Evolutionary conservation across 2,113 vertebrate species (phyloP), one percentile per base, ranked within the genome.

Genomic region (Lipophrys pholis): DNA sequence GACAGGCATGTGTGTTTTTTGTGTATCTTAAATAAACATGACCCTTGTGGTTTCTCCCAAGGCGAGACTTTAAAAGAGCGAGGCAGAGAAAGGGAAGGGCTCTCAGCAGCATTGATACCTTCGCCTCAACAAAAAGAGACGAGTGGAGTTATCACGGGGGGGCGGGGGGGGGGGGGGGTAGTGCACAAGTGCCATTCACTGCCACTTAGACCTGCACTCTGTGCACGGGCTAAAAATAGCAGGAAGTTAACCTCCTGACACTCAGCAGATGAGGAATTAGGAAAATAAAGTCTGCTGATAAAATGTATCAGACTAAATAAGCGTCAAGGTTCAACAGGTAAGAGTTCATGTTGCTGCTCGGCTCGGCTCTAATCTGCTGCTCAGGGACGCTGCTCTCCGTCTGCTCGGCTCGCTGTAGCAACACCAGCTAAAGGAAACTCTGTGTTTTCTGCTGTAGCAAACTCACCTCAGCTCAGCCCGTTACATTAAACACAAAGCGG

Each of bases 141-240:
- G 63, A 91, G 92, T 83, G 92, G 92, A 88, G 95, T 95, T 95
- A 95, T 95, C 92, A 91, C 80, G 56, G 88, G 73, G 70, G 81
- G 58, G 52, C 40, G 46, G 35, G n/a, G 12, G 42, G 0, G 62
- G 66, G 10, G 49, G 56, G 30, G 35, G 10, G 14, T 3, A 3
- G 16, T 11, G 40, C 14, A n/a, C 30, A 95, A 95, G 95, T 93
- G 92, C 92, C 93, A 93, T 94, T 95, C 93, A 92, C 3, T 45
- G 83, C 82, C 87, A 93, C 95, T 96, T 90, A 87, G 89, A 90
- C 88, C 90, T 87, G 90, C 83, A 69, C 93, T 71, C 93, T 88
- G 83, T 90, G 73, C 21, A 75, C 60, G 78, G 83, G 79, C 89
- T 89, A 95, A 95, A 95, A 96, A 95, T 94, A 96, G 94, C 92